Base-by-base conservation (phyloP, 64 coral and sea anemone species). In the Stylophora pistillata region DNA sequence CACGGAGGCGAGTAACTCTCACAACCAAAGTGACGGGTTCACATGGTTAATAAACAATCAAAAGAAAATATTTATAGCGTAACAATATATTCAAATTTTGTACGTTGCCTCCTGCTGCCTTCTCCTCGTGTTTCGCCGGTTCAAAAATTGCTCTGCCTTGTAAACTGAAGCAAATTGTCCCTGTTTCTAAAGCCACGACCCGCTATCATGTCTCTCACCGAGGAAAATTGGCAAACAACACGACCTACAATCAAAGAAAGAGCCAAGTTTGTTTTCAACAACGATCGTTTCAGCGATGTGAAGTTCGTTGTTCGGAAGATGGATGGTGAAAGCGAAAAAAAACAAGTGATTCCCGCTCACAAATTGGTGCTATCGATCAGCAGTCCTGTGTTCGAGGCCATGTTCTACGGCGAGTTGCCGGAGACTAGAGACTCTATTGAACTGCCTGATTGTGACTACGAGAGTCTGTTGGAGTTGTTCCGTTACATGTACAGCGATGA, bases 401-500 rank as follows among this genome's bases (percentile, higher is more conserved):
- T 68, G 64, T 68, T 68, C n/a, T 68, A 68, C 64, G 64, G 64
- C n/a, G 21, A n/a, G 64, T 25, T 68, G 5, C 21, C 64, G n/a
- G 21, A 68, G 64, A 68, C 64, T 68, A 9, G 3, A 68, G 64
- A 68, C 64, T 68, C 64, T 68, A 68, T 68, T 68, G 64, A 68
- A 68, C 64, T 68, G 64, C 64, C 64, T 68, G 64, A 68, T 21
- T 68, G 64, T 68, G 64, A 23, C 3, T 68, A 68, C 23, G 64
- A 68, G 20, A 68, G 64, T 27, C 64, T 68, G 20, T 68, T 68
- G 64, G 64, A 68, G 21, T 68, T 68, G 64, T n/a, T n/a, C n/a
- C 64, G 64, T n/a, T 68, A 68, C 64, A 68, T 68, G 64, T 68
- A 68, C 21, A 18, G 23, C 64, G 64, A 68, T 68, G 64, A 68